These are phyloP conservation scores for Autographa gamma DNA, from an alignment of 2,888 invertebrate genomes.

Conservation along the genomic window DNA sequence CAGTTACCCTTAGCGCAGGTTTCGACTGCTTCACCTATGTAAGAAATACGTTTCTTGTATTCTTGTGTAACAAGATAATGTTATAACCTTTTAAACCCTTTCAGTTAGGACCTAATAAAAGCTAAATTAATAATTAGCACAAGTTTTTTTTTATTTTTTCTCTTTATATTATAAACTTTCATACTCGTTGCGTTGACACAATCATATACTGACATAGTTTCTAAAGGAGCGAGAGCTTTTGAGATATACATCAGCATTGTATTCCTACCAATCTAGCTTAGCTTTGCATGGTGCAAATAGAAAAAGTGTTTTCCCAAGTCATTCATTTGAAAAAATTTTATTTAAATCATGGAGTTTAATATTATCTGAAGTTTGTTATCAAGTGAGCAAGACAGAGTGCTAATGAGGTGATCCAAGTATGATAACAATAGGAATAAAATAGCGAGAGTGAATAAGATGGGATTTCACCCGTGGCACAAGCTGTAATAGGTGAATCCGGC, in stretches of 20 bases:
- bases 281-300: not conserved
- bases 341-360: not conserved
- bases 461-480: too few species aligned
- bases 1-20: too few species aligned
- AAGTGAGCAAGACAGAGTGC: not conserved
- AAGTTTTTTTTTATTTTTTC: too few species aligned
- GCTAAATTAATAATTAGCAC: too few species aligned
- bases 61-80: too few species aligned
- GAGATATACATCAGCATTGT: conserved; percentile 35
- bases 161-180: too few species aligned
- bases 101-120: too few species aligned
- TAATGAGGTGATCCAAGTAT: not conserved
- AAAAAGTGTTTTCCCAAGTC: conserved; percentile 24
- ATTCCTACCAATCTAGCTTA: conserved; percentile 19
- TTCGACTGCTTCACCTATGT: too few species aligned
- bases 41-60: too few species aligned
- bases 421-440: not conserved
- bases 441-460: too few species aligned
- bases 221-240: conserved; percentile 12
- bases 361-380: not conserved
- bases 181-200: not conserved
- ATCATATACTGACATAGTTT: conserved; percentile 15
- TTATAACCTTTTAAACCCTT: too few species aligned
- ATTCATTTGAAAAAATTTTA: not conserved
- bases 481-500: too few species aligned